phyloP scores from a whole-genome alignment of 2,113 vertebrate genomes.

The Gasterosteus nipponicus region DNA sequence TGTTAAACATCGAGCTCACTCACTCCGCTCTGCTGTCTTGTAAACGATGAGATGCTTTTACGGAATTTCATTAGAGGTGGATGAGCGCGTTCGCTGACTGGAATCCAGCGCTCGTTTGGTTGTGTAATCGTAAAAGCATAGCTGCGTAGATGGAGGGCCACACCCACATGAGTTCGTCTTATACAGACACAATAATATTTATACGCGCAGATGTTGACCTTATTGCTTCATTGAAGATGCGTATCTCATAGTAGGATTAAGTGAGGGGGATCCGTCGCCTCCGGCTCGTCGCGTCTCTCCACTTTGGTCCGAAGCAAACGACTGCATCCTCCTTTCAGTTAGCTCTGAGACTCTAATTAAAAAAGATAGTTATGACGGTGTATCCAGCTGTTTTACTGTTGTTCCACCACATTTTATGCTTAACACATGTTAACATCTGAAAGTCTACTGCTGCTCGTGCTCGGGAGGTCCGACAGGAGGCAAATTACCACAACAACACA shows the following conservation, averaged over 20 bases:
- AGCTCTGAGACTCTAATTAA: not conserved
- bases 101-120: constrained; percentile 23
- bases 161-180: constrained; percentile 35
- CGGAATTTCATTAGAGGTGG: constrained; percentile 24
- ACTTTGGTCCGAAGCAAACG: not conserved
- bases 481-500: constrained; percentile 36
- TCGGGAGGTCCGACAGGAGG: constrained; percentile 48
- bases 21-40: constrained; percentile 12
- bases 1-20: constrained; percentile 25
- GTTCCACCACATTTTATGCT: constrained; percentile 13
- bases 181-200: not conserved
- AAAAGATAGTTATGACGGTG: not conserved
- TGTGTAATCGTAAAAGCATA: not conserved
- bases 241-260: constrained; percentile 9
- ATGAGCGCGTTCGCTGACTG: not conserved
- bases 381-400: constrained; percentile 20
- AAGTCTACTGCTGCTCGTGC: constrained; percentile 29
- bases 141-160: not conserved
- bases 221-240: not conserved
- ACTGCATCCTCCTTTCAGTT: not conserved
- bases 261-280: not conserved
- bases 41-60: constrained; percentile 5
- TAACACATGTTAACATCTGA: constrained; percentile 36
- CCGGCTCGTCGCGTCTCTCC: not conserved
- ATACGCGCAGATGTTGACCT: constrained; percentile 3